These are phyloP conservation scores for Oreochromis spilurus DNA, from an alignment of 2,113 vertebrate genomes.

Conservation along the genomic window DNA sequence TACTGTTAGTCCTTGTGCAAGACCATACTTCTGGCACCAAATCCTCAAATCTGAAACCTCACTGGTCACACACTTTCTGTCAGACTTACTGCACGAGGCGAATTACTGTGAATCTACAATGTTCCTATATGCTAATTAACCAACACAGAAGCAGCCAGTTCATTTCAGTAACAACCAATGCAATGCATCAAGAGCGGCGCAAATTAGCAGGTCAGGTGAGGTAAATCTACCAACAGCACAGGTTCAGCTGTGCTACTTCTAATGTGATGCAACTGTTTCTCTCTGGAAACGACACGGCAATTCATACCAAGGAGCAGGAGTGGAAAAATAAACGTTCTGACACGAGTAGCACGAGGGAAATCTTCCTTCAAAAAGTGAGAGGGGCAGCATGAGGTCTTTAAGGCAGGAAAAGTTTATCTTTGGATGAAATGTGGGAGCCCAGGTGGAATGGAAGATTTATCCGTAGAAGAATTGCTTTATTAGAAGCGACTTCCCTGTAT, in stretches of 20 bases:
- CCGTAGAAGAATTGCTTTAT: not conserved
- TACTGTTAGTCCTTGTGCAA: not conserved
- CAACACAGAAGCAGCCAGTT: not conserved
- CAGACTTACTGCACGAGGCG: not conserved
- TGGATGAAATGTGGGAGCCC: not conserved
- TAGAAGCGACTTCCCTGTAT: not conserved
- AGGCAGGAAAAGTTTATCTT: not conserved
- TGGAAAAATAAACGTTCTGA: not conserved
- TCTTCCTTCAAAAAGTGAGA: not conserved
- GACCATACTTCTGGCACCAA: not conserved
- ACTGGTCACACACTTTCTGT: not conserved
- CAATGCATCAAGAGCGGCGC: not conserved
- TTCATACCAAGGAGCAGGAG: not conserved
- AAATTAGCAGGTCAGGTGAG: not conserved
- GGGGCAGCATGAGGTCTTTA: not conserved
- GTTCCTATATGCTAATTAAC: not conserved
- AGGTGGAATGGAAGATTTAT: not conserved
- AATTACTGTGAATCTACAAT: not conserved
- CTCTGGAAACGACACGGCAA: not conserved
- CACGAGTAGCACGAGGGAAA: not conserved
- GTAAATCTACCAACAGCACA: not conserved
- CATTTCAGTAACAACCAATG: not conserved
- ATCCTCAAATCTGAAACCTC: not conserved
- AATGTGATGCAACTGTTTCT: not conserved
- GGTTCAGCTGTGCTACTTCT: not conserved